Evolutionary conservation across 2,888 invertebrate genomes (phyloP).

Genomic region (Drosophila phalerata): DNA sequence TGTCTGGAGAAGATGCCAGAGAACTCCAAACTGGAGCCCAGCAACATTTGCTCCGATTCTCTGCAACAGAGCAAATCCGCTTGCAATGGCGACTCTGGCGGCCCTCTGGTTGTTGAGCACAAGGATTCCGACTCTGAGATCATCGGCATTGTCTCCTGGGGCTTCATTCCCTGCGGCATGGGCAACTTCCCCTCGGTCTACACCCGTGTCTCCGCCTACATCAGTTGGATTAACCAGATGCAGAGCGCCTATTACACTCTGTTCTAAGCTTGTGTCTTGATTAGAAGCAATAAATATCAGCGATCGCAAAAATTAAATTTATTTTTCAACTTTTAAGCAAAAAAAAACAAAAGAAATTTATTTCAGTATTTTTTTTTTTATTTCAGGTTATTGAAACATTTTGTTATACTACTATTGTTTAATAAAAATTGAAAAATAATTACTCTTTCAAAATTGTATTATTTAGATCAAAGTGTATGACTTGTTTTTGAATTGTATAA

Average conservation of each 20-base stretch:
- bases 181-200: slow-evolving; percentile 85
- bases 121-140: slow-evolving; percentile 65
- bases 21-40: slow-evolving; percentile 67
- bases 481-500: no score
- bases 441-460: no score
- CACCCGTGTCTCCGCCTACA: slow-evolving; percentile 85
- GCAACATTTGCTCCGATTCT: slow-evolving; percentile 86
- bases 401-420: no score
- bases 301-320: not conserved
- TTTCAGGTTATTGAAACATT: no score
- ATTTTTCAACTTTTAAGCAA: not conserved
- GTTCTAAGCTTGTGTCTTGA: slow-evolving; percentile 46
- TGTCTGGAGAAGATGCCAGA: slow-evolving; percentile 72
- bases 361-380: no score
- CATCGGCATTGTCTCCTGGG: slow-evolving; percentile 87
- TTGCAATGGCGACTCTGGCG: slow-evolving; percentile 85
- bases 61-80: slow-evolving; percentile 85
- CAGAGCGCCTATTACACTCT: slow-evolving; percentile 72
- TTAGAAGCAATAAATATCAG: not conserved
- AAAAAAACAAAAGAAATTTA: no score
- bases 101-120: slow-evolving; percentile 80
- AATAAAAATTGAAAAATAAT: no score
- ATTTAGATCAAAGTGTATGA: no score
- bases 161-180: slow-evolving; percentile 85
- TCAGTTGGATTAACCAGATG: slow-evolving; percentile 83